Percentiles rank a stretch among this genome's conserved stretches.
These are phyloP conservation scores for Paguma larvata DNA, from an alignment of 2,797 vertebrate species.

Conservation along the genomic window DNA sequence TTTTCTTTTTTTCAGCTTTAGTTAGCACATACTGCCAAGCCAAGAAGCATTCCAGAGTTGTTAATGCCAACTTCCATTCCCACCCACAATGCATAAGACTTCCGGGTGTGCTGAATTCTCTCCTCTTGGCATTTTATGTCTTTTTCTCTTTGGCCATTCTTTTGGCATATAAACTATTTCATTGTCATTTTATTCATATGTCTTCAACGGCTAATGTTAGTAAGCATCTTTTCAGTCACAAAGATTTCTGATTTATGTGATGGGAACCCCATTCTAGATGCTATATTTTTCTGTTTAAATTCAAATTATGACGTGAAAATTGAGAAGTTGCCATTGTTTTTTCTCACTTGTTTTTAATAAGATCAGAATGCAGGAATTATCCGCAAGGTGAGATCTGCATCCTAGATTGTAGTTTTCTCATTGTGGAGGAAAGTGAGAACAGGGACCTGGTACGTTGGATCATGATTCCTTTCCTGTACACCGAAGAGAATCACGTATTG, in stretches of 20 bases:
- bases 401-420: neutral
- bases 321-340: neutral
- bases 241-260: neutral
- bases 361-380: neutral
- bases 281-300: neutral
- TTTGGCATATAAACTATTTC: neutral
- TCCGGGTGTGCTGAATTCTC: neutral
- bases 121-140: neutral
- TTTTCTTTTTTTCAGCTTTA: constrained; percentile 56
- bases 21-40: constrained; percentile 35
- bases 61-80: constrained; percentile 48
- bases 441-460: neutral
- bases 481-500: neutral
- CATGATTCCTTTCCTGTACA: neutral
- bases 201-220: neutral
- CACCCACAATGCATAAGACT: neutral
- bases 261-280: neutral
- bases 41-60: constrained; percentile 5
- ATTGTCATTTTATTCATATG: constrained; percentile 1
- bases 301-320: constrained; percentile 3
- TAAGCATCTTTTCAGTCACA: neutral
- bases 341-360: neutral
- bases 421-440: neutral
- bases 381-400: neutral
- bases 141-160: neutral